These are phyloP conservation scores for Tenthredo distinguenda DNA, from an alignment of 2,888 invertebrate genomes.

Conservation along the genomic window DNA sequence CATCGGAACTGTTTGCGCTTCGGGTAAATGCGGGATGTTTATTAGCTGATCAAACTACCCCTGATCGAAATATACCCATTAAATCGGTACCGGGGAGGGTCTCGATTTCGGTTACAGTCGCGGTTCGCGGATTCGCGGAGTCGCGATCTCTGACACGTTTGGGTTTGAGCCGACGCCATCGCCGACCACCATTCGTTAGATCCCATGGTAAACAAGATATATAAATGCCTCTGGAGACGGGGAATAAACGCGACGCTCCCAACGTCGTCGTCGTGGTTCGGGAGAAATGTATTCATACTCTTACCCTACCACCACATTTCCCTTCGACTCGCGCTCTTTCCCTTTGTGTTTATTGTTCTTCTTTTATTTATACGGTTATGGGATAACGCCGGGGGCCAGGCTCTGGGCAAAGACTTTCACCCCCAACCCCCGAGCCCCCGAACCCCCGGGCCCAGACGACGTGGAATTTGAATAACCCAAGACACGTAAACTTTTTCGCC, in stretches of 20 bases:
- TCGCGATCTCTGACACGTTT: neutral
- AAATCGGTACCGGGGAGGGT: neutral
- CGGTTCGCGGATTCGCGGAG: neutral
- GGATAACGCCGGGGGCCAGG: neutral
- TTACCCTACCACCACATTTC: neutral
- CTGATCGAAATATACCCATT: conserved; percentile 30
- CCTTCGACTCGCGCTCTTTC: neutral
- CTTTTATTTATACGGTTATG: conserved; percentile 47
- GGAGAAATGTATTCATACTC: conserved; percentile 22
- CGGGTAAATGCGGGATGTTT: conserved; percentile 7
- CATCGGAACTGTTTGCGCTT: conserved; percentile 3
- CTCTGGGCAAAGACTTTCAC: conserved; percentile 29
- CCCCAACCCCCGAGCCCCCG: too few relatives aligned
- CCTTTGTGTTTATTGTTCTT: conserved; percentile 49
- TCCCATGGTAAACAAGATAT: neutral
- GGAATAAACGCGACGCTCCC: neutral
- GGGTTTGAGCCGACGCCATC: neutral
- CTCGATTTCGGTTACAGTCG: neutral
- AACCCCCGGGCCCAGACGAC: neutral
- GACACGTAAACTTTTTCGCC: conserved; percentile 34
- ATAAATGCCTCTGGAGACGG: conserved; percentile 1
- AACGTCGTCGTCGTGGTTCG: neutral
- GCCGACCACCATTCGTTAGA: neutral
- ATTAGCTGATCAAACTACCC: conserved; percentile 22
- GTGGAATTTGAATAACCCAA: conserved; percentile 46